Conservation (phyloP, 2,888 invertebrate species). For the Drosophila anomelani region DNA sequence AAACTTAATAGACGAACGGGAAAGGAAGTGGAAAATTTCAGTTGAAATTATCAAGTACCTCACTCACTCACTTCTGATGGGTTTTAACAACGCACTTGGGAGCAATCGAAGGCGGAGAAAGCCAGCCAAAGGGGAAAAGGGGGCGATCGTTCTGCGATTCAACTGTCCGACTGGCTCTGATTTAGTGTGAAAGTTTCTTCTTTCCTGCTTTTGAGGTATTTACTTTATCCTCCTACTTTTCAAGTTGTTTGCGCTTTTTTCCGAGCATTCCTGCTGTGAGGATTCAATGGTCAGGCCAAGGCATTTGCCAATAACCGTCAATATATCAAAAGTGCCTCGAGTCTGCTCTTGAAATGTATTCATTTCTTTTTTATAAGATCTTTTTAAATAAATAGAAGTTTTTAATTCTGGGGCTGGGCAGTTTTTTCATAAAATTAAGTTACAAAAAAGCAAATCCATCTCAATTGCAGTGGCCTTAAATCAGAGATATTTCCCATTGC, state of each 20-base stretch:
- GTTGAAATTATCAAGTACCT: slow-evolving; percentile 58
- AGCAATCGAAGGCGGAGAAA: slow-evolving; percentile 61
- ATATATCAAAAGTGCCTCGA: slow-evolving; percentile 71
- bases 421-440: not conserved
- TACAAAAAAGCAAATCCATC: slow-evolving; percentile 7
- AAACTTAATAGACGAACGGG: slow-evolving; percentile 37
- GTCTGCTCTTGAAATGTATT: slow-evolving; percentile 59
- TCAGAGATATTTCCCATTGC: not conserved
- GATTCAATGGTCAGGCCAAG: slow-evolving; percentile 58
- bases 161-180: slow-evolving; percentile 65
- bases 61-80: slow-evolving; percentile 73
- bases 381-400: not conserved
- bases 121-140: slow-evolving; percentile 50
- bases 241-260: slow-evolving; percentile 25
- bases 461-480: slow-evolving; percentile 13
- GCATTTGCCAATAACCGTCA: slow-evolving; percentile 73
- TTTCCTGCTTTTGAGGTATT: slow-evolving; percentile 46
- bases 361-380: not conserved
- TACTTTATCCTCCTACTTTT: slow-evolving; percentile 31
- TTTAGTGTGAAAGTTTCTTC: slow-evolving; percentile 74
- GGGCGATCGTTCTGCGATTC: slow-evolving; percentile 49
- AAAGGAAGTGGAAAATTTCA: slow-evolving; percentile 14
- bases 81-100: slow-evolving; percentile 75
- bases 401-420: not conserved
- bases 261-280: slow-evolving; percentile 41